phyloP scores from a whole-genome alignment of 1,140 invertebrate species.

The Drosophila guanche region DNA sequence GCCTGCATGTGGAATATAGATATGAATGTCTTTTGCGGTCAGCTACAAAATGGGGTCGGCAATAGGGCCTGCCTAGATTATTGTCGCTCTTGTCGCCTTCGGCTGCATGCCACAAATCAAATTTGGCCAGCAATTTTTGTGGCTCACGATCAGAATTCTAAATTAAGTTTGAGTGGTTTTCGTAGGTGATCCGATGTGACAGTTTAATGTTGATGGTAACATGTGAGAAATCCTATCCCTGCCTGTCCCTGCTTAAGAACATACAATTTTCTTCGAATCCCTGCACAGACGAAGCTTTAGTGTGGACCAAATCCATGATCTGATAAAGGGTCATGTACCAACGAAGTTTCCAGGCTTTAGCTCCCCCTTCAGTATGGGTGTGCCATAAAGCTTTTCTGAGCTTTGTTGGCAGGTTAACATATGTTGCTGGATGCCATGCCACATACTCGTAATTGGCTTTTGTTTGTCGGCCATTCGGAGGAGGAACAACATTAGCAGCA shows the following conservation, averaged over 20 bases:
- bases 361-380: conserved; percentile 13
- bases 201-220: conserved; percentile 28
- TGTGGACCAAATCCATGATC: not conserved
- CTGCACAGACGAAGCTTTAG: conserved; percentile 22
- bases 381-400: conserved; percentile 24
- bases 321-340: conserved; percentile 18
- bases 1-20: conserved; percentile 30
- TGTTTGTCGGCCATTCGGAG: conserved; percentile 9
- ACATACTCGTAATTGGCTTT: conserved; percentile 53
- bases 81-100: conserved; percentile 41
- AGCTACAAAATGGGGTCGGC: conserved; percentile 64
- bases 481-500: conserved; percentile 20
- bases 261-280: conserved; percentile 27
- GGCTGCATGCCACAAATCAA: conserved; percentile 31
- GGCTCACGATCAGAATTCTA: conserved; percentile 3
- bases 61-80: conserved; percentile 15
- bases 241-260: not conserved
- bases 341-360: not conserved
- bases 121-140: conserved; percentile 12
- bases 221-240: not conserved
- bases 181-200: not conserved
- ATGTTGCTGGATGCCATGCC: conserved; percentile 22
- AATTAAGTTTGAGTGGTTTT: too few species aligned
- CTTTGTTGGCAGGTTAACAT: conserved; percentile 24
- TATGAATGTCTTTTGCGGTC: conserved; percentile 62